Conservation (phyloP, 1,140 invertebrate genomes). For the Probaryconus sp. region DNA sequence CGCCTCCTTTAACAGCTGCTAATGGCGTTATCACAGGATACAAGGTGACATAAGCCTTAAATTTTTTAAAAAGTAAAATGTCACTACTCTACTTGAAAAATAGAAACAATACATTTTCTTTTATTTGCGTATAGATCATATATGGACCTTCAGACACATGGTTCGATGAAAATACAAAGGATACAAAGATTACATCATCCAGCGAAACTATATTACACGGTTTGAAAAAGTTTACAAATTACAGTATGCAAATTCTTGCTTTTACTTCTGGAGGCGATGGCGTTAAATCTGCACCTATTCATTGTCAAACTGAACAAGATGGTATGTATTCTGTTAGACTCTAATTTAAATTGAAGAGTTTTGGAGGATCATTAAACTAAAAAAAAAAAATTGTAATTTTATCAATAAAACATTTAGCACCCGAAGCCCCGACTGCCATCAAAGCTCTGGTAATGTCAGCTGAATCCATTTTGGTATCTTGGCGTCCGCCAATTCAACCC, state of each 20-base stretch:
- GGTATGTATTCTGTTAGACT: conserved; percentile 79
- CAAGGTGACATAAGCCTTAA: conserved; percentile 83
- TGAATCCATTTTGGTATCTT: conserved; percentile 94
- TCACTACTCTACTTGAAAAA: too few relatives aligned
- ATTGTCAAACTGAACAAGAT: conserved; percentile 97
- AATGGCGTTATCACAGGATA: conserved; percentile 98
- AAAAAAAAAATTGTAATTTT: neutral
- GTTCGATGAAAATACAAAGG: conserved; percentile 95
- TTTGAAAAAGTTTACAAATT: conserved; percentile 97
- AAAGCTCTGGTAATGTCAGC: conserved; percentile 95
- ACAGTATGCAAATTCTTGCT: conserved; percentile 96
- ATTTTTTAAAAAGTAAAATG: too few relatives aligned
- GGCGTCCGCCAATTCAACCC: conserved; percentile 93
- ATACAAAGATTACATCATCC: conserved; percentile 93
- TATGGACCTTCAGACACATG: conserved; percentile 94
- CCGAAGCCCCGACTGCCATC: conserved; percentile 93
- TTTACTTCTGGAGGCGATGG: conserved; percentile 98
- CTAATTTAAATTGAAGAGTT: too few relatives aligned
- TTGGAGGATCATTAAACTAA: too few relatives aligned
- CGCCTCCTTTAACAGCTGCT: conserved; percentile 91
- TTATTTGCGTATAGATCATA: conserved; percentile 83
- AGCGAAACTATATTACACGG: conserved; percentile 95
- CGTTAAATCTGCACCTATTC: conserved; percentile 91
- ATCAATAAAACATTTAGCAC: conserved; percentile 81
- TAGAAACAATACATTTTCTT: conserved; percentile 3